Conservation (phyloP, 2,113 vertebrate genomes). For the Bos javanicus region DNA sequence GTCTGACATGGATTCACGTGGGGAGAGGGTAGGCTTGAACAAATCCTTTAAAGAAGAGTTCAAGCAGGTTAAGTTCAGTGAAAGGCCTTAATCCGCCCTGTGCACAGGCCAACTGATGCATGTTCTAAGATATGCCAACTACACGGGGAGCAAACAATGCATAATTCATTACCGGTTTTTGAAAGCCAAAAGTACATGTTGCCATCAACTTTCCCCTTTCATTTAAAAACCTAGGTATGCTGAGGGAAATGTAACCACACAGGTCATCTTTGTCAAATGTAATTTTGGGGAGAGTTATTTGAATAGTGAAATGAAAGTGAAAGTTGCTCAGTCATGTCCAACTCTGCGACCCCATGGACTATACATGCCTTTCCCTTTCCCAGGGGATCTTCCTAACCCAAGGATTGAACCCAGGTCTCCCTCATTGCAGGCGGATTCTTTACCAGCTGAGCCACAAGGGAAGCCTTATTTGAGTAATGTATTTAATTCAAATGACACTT, state of each 20-base stretch:
- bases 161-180: slow-evolving; percentile 20
- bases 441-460: neutral
- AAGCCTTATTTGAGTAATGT: slow-evolving; percentile 9
- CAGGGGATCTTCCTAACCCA: neutral
- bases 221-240: slow-evolving; percentile 28
- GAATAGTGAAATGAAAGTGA: neutral
- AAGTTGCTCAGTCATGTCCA: neutral
- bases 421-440: neutral
- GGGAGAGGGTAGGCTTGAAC: neutral
- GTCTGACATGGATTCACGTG: neutral
- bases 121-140: neutral
- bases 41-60: neutral
- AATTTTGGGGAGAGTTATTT: neutral
- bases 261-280: neutral
- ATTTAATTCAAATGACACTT: slow-evolving; percentile 40
- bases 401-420: neutral
- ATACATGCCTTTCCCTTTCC: neutral
- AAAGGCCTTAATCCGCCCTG: neutral
- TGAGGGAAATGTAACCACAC: neutral
- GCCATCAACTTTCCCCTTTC: neutral
- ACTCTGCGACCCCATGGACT: neutral
- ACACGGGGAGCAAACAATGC: neutral
- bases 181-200: neutral
- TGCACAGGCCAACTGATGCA: neutral
- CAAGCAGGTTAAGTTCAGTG: neutral